phyloP scores from a whole-genome alignment of 2,113 vertebrate genomes.

The Chaetodon auriga region DNA sequence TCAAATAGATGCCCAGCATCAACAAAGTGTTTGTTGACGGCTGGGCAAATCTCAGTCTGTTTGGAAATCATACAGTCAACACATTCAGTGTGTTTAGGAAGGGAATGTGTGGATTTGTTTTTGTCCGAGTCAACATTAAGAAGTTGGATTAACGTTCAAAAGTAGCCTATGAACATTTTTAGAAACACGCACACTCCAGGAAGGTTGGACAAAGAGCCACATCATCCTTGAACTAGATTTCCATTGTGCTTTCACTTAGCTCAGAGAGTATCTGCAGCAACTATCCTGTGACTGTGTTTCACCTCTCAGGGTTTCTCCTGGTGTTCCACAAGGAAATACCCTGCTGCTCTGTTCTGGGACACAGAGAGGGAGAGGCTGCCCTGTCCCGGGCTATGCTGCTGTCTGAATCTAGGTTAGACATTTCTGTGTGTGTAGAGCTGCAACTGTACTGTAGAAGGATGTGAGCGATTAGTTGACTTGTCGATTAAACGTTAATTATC shows the following conservation, averaged over 20 bases:
- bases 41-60: too few relatives aligned
- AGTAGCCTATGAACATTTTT: not conserved
- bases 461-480: too few relatives aligned
- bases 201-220: not conserved
- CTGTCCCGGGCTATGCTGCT: slow-evolving; percentile 41
- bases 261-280: slow-evolving; percentile 45
- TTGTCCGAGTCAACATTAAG: not conserved
- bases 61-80: too few relatives aligned
- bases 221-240: slow-evolving; percentile 53
- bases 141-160: not conserved
- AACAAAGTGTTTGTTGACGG: too few relatives aligned
- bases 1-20: too few relatives aligned
- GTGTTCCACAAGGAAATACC: slow-evolving; percentile 75
- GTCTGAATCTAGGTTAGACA: slow-evolving; percentile 66
- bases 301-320: slow-evolving; percentile 68
- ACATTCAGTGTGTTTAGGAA: too few relatives aligned
- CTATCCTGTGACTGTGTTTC: slow-evolving; percentile 57
- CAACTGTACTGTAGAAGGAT: not conserved
- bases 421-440: slow-evolving; percentile 22
- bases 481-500: too few relatives aligned
- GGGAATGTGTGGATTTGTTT: too few relatives aligned
- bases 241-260: slow-evolving; percentile 10
- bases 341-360: slow-evolving; percentile 66
- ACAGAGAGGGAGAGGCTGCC: slow-evolving; percentile 22
- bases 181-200: not conserved